phyloP scores from a whole-genome alignment of 92 coral and sea anemone genomes.

The Umimayanthus kanabou region DNA sequence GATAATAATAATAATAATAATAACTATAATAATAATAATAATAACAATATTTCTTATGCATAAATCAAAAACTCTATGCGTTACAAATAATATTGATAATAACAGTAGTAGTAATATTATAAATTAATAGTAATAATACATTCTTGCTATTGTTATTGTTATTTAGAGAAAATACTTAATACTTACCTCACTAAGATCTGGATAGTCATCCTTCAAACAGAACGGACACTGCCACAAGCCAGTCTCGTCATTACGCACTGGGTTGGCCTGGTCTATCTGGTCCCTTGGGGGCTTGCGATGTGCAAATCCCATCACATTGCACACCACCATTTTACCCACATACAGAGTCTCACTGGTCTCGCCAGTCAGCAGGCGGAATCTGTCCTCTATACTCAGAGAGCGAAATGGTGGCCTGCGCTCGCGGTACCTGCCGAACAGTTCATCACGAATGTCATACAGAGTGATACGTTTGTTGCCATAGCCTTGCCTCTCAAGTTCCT shows the following conservation, averaged over 20 bases:
- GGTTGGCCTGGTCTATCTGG: conserved; percentile 90
- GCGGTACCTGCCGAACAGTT: conserved; percentile 88
- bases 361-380: conserved; percentile 88
- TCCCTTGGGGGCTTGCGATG: conserved; percentile 92
- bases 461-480: conserved; percentile 94
- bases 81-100: too few relatives aligned
- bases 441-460: conserved; percentile 96
- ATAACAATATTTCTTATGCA: too few relatives aligned
- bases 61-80: too few relatives aligned
- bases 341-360: conserved; percentile 83
- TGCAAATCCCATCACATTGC: conserved; percentile 93
- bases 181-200: conserved; percentile 86
- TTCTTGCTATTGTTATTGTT: too few relatives aligned
- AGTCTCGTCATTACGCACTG: conserved; percentile 80
- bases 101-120: too few relatives aligned
- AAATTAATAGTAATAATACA: too few relatives aligned
- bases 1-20: too few relatives aligned
- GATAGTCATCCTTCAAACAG: conserved; percentile 78
- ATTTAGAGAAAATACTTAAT: neutral
- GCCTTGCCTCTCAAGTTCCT: conserved; percentile 93
- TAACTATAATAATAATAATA: too few relatives aligned
- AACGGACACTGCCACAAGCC: conserved; percentile 95
- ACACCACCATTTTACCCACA: conserved; percentile 87
- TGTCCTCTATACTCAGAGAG: conserved; percentile 83
- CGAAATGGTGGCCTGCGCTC: conserved; percentile 91